phyloP scores from a whole-genome alignment of 2,113 vertebrate species.

The Engystomops pustulosus region DNA sequence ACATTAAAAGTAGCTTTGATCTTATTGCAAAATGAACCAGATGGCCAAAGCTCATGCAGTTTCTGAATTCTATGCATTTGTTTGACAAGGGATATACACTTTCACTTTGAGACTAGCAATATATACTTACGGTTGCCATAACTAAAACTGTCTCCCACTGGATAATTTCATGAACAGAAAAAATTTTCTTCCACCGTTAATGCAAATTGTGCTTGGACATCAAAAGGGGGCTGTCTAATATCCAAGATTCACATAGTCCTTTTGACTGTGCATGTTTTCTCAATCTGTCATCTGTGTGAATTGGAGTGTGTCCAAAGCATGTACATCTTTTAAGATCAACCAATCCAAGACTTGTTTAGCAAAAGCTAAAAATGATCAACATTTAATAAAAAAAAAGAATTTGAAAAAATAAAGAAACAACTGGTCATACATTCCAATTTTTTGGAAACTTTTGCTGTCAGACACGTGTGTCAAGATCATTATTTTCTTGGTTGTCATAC shows the following conservation, averaged over 20 bases:
- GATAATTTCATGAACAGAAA: slow-evolving; percentile 13
- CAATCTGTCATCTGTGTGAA: slow-evolving; percentile 31
- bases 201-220: not conserved
- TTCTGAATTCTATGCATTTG: slow-evolving; percentile 12
- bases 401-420: slow-evolving; percentile 9
- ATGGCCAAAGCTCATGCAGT: slow-evolving; percentile 9
- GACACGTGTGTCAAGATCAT: slow-evolving; percentile 35
- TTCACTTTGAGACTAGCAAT: slow-evolving; percentile 1
- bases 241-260: slow-evolving; percentile 20
- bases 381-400: not conserved
- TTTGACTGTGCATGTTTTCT: slow-evolving; percentile 27
- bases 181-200: not conserved
- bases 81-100: slow-evolving; percentile 22
- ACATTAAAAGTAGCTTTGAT: not conserved
- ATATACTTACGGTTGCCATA: slow-evolving; percentile 10
- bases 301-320: slow-evolving; percentile 17
- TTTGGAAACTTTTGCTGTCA: slow-evolving; percentile 40
- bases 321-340: slow-evolving; percentile 37
- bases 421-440: slow-evolving; percentile 34
- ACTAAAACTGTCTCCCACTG: slow-evolving; percentile 32
- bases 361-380: not conserved
- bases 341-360: slow-evolving; percentile 12
- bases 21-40: slow-evolving; percentile 20
- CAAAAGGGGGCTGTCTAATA: slow-evolving; percentile 23
- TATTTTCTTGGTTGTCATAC: slow-evolving; percentile 59